Evolutionary conservation across 1,140 invertebrate species (phyloP).

Genomic region (Lanistes nyassanus): DNA sequence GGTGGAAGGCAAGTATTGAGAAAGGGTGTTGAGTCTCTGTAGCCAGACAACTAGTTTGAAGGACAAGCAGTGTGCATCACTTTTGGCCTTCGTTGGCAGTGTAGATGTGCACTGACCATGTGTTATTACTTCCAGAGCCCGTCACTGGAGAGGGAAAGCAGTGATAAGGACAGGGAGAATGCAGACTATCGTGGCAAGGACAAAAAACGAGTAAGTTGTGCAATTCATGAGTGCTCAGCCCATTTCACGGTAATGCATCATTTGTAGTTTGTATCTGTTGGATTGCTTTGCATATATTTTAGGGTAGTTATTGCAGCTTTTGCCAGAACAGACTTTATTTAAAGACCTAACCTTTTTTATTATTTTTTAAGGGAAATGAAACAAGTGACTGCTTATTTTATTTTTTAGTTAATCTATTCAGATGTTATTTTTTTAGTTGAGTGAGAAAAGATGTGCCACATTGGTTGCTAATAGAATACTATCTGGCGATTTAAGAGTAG

Average conservation of each 20-base stretch:
- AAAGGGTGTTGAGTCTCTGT: too few relatives aligned
- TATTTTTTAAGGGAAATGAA: not conserved
- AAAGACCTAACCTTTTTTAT: not conserved
- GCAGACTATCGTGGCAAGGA: slow-evolving; percentile 45
- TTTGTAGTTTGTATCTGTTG: not conserved
- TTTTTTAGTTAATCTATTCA: too few relatives aligned
- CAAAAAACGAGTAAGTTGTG: slow-evolving; percentile 46
- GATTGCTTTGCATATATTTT: not conserved
- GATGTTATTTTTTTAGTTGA: too few relatives aligned
- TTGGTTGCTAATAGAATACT: too few relatives aligned
- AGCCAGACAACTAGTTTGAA: too few relatives aligned
- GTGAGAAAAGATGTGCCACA: too few relatives aligned
- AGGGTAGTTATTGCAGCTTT: not conserved
- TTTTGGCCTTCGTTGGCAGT: too few relatives aligned
- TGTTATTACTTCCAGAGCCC: slow-evolving; percentile 31
- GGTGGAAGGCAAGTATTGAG: too few relatives aligned
- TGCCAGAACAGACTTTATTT: not conserved
- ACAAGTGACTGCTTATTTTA: not conserved
- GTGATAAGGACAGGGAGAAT: slow-evolving; percentile 30
- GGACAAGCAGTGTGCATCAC: too few relatives aligned
- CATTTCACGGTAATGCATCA: not conserved
- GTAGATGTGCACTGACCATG: too few relatives aligned
- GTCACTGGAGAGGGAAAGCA: slow-evolving; percentile 31
- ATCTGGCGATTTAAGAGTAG: too few relatives aligned
- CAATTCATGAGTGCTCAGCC: not conserved